Base-by-base conservation (phyloP, 1,140 invertebrate genomes). In the Calliphora vicina region DNA sequence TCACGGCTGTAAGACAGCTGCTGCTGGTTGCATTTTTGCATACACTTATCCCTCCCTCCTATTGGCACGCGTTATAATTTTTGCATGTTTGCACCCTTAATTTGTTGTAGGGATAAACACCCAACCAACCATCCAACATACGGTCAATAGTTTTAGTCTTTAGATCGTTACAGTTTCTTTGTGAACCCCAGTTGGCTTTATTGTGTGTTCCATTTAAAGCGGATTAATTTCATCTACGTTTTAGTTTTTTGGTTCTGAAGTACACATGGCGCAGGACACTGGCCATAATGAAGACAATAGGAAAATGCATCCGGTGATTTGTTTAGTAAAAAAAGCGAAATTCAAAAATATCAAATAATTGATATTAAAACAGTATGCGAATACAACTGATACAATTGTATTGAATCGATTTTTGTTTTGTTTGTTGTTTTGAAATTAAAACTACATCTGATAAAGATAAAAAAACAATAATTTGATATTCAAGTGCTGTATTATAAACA, bases 141-240 rank as follows among this genome's bases (percentile, higher is more conserved):
- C 2, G 29, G 29, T 29, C 8, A 67, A 8, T 67, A 25, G 5
- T 20, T 20, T 67, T 67, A 12, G 20, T 23, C 20, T n/a, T n/a
- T n/a, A n/a, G 61, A 8, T 67, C 61, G 61, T 67, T 50, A 20
- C 61, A 29, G 20, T 73, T 73, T 27, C 71, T 17, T 76, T n/a
- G 27, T 25, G 35, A 76, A 23, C 61, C n/a, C 61, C 61, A 67
- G 23, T 67, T 12, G 61, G 61, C 10, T 35, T 76, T 43, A 35
- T 76, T 76, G 27, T 76, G 13, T 76, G 25, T 76, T 76, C 23
- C 27, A 85, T 84, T 87, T 85, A 88, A 88, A 88, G 87, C 87
- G 87, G 87, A 88, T 88, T 88, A 88, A 87, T 88, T 87, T 88
- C 85, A 86, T 81, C 27, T 43, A 17, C 5, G 26, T 57, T 26